These are phyloP conservation scores for Fistularia commersonii DNA, from an alignment of 2,797 vertebrate genomes.

Conservation along the genomic window DNA sequence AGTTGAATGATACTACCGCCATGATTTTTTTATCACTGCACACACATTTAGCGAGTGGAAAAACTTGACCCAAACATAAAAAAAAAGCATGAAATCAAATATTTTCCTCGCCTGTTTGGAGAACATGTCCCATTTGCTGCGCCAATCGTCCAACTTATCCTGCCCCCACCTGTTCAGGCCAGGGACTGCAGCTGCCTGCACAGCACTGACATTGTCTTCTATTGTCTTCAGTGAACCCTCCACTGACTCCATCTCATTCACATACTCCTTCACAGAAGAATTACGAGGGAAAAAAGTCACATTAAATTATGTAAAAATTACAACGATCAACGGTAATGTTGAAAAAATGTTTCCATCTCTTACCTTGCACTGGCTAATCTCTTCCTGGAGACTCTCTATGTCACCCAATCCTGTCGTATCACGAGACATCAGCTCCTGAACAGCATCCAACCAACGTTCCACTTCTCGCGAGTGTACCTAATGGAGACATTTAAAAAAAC, in stretches of 20 bases:
- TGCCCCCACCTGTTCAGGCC: slow-evolving; percentile 81
- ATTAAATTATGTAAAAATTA: background rate
- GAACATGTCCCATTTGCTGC: slow-evolving; percentile 80
- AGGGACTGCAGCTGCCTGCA: slow-evolving; percentile 74
- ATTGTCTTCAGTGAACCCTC: slow-evolving; percentile 86
- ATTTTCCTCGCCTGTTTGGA: slow-evolving; percentile 83
- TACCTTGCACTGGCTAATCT: slow-evolving; percentile 87
- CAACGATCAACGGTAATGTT: background rate
- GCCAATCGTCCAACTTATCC: slow-evolving; percentile 72
- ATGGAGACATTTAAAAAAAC: slow-evolving; percentile 1
- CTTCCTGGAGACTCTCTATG: slow-evolving; percentile 76
- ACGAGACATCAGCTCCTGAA: slow-evolving; percentile 82
- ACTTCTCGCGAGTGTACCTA: slow-evolving; percentile 80
- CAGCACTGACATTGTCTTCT: slow-evolving; percentile 78
- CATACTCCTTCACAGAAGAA: slow-evolving; percentile 71
- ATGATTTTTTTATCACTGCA: too few species aligned
- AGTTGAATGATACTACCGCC: too few species aligned
- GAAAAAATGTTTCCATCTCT: slow-evolving; percentile 15
- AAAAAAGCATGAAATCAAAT: background rate
- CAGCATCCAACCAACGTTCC: slow-evolving; percentile 83
- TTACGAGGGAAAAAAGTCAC: background rate
- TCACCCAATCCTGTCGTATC: slow-evolving; percentile 72
- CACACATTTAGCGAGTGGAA: background rate
- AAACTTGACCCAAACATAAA: background rate
- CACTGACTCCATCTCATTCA: slow-evolving; percentile 85